phyloP scores from a whole-genome alignment of 1,140 invertebrate genomes.

The Bathynomus jamesi region DNA sequence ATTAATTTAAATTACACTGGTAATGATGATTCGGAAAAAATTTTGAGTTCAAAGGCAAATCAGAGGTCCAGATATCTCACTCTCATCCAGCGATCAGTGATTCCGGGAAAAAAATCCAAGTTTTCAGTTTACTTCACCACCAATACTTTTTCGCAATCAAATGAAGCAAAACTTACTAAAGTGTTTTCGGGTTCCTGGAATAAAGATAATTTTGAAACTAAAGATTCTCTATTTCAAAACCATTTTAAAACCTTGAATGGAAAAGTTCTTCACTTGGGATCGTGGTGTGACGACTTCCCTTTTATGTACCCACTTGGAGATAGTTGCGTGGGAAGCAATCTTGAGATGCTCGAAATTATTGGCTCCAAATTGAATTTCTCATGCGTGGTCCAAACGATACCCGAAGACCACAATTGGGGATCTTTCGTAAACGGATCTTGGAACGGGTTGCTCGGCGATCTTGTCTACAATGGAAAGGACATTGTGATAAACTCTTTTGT shows the following conservation, averaged over 20 bases:
- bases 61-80: no score
- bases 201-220: background rate
- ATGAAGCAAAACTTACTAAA: no score
- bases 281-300: slow-evolving; percentile 19
- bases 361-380: slow-evolving; percentile 20
- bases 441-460: slow-evolving; percentile 28
- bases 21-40: no score
- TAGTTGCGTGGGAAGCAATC: slow-evolving; percentile 10
- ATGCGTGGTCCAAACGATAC: slow-evolving; percentile 7
- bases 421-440: slow-evolving; percentile 15
- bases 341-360: slow-evolving; percentile 16
- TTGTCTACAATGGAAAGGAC: slow-evolving; percentile 19
- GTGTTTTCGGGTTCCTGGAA: no score
- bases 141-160: no score
- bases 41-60: no score
- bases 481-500: slow-evolving; percentile 20
- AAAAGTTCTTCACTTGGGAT: no score
- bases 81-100: no score
- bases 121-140: no score
- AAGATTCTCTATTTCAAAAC: slow-evolving; percentile 6
- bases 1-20: no score
- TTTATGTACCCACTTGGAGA: slow-evolving; percentile 14
- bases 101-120: no score
- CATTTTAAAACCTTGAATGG: slow-evolving; percentile 5
- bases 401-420: slow-evolving; percentile 20